Conservation (phyloP, 64 coral and sea anemone species). For the Anthopleura sola region DNA sequence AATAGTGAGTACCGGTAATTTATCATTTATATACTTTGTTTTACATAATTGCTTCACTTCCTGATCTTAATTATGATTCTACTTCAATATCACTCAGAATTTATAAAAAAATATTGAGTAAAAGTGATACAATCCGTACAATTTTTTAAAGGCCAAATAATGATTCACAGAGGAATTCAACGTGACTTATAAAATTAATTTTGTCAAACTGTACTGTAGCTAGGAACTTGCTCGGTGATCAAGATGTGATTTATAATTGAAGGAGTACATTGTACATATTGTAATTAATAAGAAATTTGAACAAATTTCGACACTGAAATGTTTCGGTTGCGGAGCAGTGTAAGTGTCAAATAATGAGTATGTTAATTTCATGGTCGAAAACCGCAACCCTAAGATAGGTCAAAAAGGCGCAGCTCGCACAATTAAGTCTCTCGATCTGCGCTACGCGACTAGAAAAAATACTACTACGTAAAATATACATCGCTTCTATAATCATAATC, state of each 20-base stretch:
- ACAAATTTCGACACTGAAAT: neutral
- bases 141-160: neutral
- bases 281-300: neutral
- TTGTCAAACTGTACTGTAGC: too few relatives aligned
- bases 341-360: neutral
- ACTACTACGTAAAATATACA: too few relatives aligned
- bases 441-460: neutral
- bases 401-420: neutral
- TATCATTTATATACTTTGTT: neutral
- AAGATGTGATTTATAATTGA: too few relatives aligned
- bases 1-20: neutral
- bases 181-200: too few relatives aligned
- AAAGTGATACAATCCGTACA: neutral
- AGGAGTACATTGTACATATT: too few relatives aligned
- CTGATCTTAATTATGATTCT: neutral
- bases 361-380: constrained; percentile 4
- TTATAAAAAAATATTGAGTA: neutral
- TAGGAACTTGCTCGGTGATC: too few relatives aligned
- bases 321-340: neutral
- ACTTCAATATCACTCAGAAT: neutral
- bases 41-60: neutral
- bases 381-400: neutral
- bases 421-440: neutral
- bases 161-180: too few relatives aligned
- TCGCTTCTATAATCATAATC: too few relatives aligned